phyloP scores from a whole-genome alignment of 2,888 invertebrate genomes.

The Chrysodeixis includens region DNA sequence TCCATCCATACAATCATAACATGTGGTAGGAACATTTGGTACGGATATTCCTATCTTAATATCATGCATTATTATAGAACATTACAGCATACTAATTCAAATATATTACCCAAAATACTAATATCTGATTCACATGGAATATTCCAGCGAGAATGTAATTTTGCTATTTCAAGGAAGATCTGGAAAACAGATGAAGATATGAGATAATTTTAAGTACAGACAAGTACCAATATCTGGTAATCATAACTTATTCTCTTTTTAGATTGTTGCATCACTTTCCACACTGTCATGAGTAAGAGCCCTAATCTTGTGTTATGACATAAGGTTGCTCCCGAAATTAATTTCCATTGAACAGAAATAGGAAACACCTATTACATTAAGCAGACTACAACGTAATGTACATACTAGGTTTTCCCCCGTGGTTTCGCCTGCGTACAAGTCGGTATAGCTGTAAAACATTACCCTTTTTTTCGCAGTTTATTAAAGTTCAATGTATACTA shows the following conservation, averaged over 20 bases:
- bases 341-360: neutral
- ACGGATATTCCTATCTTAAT: too few relatives aligned
- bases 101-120: neutral
- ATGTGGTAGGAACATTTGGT: too few relatives aligned
- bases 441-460: too few relatives aligned
- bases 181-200: conserved; percentile 30
- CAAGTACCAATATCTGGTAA: neutral
- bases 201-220: conserved; percentile 16
- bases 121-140: neutral
- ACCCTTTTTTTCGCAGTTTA: too few relatives aligned
- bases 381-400: too few relatives aligned
- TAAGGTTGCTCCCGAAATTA: neutral
- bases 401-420: too few relatives aligned
- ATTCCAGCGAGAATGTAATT: conserved; percentile 5
- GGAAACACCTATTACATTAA: too few relatives aligned
- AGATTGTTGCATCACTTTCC: conserved; percentile 21
- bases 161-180: conserved; percentile 11
- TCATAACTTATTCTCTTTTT: conserved; percentile 10
- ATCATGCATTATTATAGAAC: too few relatives aligned
- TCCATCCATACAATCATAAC: too few relatives aligned
- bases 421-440: too few relatives aligned
- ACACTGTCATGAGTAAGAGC: conserved; percentile 28
- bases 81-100: neutral
- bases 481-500: too few relatives aligned
- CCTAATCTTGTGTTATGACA: neutral